Percentiles rank a stretch among this genome's conserved stretches.
These are phyloP conservation scores for Cheilinus undulatus DNA, from an alignment of 2,113 vertebrate species.

Conservation along the genomic window DNA sequence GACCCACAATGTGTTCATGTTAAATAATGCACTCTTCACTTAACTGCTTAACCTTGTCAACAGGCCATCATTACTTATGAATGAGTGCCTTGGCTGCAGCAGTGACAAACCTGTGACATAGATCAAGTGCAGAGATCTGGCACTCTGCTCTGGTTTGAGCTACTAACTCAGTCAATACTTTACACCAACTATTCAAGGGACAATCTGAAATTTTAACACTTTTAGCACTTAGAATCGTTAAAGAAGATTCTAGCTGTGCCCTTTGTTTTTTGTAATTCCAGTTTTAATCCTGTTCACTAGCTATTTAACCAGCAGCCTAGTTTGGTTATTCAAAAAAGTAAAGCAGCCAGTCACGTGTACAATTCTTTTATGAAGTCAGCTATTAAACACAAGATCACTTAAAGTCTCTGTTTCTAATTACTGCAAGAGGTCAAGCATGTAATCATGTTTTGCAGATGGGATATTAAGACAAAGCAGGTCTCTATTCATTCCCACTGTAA, in stretches of 20 bases:
- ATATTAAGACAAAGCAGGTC: neutral
- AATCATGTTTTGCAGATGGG: slow-evolving; percentile 13
- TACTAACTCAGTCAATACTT: neutral
- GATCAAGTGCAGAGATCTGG: neutral
- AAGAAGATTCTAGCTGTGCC: neutral
- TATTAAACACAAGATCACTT: neutral
- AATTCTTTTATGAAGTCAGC: neutral
- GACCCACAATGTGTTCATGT: slow-evolving; percentile 28
- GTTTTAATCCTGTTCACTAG: no score
- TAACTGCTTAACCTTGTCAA: slow-evolving; percentile 44
- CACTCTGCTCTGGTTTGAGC: slow-evolving; percentile 27
- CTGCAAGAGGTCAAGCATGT: slow-evolving; percentile 1
- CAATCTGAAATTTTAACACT: no score
- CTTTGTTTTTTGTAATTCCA: neutral
- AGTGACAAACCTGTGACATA: slow-evolving; percentile 37
- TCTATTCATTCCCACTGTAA: neutral
- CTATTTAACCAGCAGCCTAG: neutral
- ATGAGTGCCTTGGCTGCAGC: slow-evolving; percentile 51
- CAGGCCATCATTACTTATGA: slow-evolving; percentile 62
- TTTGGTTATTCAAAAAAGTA: neutral
- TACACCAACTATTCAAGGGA: no score
- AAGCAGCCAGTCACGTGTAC: neutral
- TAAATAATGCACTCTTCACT: slow-evolving; percentile 61
- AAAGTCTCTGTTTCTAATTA: neutral
- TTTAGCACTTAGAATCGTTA: neutral